Conservation (phyloP, 2,113 vertebrate genomes). For the Scalopus aquaticus region DNA sequence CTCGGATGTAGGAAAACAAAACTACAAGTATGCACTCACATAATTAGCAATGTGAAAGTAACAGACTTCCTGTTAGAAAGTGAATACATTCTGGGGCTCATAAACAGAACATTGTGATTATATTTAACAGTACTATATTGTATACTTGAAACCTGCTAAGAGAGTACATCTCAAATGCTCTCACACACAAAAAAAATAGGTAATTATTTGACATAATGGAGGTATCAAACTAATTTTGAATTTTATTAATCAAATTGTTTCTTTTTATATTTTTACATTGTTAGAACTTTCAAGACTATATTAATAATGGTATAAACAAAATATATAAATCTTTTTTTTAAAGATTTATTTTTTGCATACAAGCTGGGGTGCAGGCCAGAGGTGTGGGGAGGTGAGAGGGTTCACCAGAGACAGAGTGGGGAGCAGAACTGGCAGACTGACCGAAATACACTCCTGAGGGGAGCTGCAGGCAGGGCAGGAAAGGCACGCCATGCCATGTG, state of each 20-base stretch:
- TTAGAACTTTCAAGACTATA: neutral
- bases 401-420: no score
- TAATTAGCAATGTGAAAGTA: neutral
- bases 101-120: neutral
- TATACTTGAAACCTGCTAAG: neutral
- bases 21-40: neutral
- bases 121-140: neutral
- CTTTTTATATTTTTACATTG: neutral
- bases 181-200: neutral
- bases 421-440: no score
- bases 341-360: no score
- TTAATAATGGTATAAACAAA: neutral
- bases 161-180: neutral
- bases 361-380: no score
- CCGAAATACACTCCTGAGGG: no score
- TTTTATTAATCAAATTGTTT: neutral
- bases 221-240: neutral
- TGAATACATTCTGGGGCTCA: neutral
- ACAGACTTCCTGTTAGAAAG: neutral
- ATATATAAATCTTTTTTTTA: no score
- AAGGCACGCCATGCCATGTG: no score
- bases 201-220: neutral
- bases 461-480: no score
- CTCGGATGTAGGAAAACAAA: neutral
- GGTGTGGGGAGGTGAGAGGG: no score